Conservation (phyloP, 2,113 vertebrate species). For the Cynoglossus semilaevis region DNA sequence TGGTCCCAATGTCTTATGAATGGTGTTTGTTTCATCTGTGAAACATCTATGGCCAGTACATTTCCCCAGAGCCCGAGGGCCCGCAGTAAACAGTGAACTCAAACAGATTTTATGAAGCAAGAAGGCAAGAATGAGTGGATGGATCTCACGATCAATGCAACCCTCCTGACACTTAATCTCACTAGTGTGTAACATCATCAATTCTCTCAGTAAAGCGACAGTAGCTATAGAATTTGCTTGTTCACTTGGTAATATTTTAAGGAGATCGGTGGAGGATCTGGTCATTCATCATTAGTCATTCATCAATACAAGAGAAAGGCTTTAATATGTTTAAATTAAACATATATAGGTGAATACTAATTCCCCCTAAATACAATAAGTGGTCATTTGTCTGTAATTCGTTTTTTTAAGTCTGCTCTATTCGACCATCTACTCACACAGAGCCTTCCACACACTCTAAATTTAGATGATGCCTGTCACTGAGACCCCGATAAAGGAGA, state of each 20-base stretch:
- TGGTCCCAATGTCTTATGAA: too few species aligned
- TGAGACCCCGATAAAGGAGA: conserved; percentile 50
- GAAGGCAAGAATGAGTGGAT: not conserved
- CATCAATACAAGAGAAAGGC: too few species aligned
- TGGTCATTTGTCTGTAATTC: not conserved
- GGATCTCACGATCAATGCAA: not conserved
- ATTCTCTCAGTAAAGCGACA: not conserved
- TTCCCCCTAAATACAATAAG: too few species aligned
- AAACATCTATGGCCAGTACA: not conserved
- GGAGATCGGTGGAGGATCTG: not conserved
- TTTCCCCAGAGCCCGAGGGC: not conserved
- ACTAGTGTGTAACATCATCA: too few species aligned
- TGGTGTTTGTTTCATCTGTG: too few species aligned
- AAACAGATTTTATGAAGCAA: not conserved
- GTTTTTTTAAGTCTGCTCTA: conserved; percentile 15
- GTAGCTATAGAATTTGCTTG: not conserved
- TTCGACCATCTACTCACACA: conserved; percentile 38
- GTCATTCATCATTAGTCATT: not conserved
- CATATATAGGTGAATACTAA: too few species aligned
- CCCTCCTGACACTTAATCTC: not conserved
- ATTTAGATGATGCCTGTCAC: conserved; percentile 60
- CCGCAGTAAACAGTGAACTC: not conserved
- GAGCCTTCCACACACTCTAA: conserved; percentile 34
- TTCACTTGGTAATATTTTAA: not conserved
- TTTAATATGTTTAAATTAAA: too few species aligned